Percentiles rank a stretch among this genome's conserved stretches.
phyloP scores from a whole-genome alignment of 2,797 vertebrate genomes.

The Brachyrhaphis roseni region DNA sequence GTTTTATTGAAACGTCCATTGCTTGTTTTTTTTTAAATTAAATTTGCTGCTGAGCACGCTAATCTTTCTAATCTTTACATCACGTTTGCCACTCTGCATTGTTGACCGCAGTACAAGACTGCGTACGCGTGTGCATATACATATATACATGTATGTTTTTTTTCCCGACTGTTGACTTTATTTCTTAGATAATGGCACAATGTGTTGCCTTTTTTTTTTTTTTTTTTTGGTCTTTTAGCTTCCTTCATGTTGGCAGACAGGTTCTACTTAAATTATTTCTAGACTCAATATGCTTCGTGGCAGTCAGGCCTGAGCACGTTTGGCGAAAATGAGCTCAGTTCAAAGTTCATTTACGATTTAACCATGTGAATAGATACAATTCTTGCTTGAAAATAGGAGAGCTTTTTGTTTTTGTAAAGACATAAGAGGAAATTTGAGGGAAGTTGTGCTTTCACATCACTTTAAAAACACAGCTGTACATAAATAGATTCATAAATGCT shows the following conservation, averaged over 20 bases:
- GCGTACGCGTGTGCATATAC: too few relatives aligned
- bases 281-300: background rate
- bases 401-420: background rate
- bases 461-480: constrained; percentile 12
- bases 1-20: too few relatives aligned
- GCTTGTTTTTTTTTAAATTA: too few relatives aligned
- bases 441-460: background rate
- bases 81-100: too few relatives aligned
- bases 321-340: background rate
- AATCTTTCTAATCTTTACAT: too few relatives aligned
- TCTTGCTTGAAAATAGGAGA: too few relatives aligned
- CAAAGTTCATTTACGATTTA: background rate
- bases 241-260: background rate
- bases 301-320: background rate
- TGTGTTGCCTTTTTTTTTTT: too few relatives aligned
- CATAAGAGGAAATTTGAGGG: background rate
- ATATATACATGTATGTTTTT: too few relatives aligned
- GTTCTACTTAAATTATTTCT: background rate
- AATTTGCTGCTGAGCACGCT: too few relatives aligned
- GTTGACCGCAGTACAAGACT: too few relatives aligned
- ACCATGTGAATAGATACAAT: background rate
- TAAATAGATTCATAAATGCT: constrained; percentile 54
- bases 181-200: background rate
- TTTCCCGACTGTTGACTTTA: background rate
- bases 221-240: background rate